Conservation (phyloP, 2,888 invertebrate species). For the Cremastinae sp. region DNA sequence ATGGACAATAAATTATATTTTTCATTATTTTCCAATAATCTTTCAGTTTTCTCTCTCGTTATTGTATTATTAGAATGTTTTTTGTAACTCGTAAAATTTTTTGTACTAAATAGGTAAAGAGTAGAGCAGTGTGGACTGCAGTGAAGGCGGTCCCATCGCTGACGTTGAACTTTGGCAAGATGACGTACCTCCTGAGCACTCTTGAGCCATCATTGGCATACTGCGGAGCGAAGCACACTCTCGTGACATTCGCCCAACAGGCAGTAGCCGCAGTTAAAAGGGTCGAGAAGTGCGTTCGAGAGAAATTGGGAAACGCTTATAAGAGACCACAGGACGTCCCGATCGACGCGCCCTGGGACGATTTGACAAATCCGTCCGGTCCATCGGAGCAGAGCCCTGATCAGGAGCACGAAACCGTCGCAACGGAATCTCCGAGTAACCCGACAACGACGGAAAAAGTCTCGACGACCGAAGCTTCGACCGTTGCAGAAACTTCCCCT, state of each 20-base stretch:
- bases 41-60: no score
- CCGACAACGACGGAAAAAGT: no score
- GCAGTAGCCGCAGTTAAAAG: constrained; percentile 11
- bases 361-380: no score
- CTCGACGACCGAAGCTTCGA: no score
- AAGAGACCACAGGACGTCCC: background rate
- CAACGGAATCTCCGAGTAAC: no score
- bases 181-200: constrained; percentile 23
- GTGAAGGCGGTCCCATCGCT: constrained; percentile 34
- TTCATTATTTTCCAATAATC: no score
- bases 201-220: constrained; percentile 39
- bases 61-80: background rate
- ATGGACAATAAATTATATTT: no score
- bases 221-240: constrained; percentile 42
- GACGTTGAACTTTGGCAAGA: constrained; percentile 5
- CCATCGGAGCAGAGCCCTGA: background rate
- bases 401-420: background rate
- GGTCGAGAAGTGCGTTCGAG: constrained; percentile 47
- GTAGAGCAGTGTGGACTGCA: constrained; percentile 28
- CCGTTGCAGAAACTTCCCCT: no score
- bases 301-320: constrained; percentile 20
- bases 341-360: no score
- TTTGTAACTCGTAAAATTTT: background rate
- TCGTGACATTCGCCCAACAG: constrained; percentile 15
- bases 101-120: constrained; percentile 6